Percentiles rank a stretch among this genome's conserved stretches.
Evolutionary conservation across 2,113 vertebrate species (phyloP).

Genomic region (Apodemus sylvaticus): DNA sequence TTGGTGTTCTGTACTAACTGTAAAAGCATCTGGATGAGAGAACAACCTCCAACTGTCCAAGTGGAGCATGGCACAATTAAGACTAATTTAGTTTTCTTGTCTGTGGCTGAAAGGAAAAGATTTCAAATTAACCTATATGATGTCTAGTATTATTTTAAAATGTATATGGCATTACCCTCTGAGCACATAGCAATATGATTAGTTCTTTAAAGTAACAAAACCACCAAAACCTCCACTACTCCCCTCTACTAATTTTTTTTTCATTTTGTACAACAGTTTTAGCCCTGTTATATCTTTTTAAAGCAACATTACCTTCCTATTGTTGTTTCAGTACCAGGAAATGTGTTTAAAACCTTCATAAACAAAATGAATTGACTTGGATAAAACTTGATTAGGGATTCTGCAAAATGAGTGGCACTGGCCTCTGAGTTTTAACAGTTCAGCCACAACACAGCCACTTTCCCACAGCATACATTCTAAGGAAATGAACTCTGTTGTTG

Average conservation of each 20-base stretch:
- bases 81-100: conserved; percentile 74
- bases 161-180: conserved; percentile 33
- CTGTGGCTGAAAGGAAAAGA: conserved; percentile 35
- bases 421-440: background rate
- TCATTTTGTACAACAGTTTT: conserved; percentile 9
- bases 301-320: background rate
- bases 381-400: background rate
- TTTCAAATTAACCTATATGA: conserved; percentile 72
- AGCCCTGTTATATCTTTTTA: conserved; percentile 45
- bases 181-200: background rate
- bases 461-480: background rate
- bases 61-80: conserved; percentile 70
- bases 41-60: conserved; percentile 51
- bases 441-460: background rate
- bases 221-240: background rate
- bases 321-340: background rate
- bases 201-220: conserved; percentile 55
- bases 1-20: background rate
- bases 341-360: background rate
- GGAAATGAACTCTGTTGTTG: background rate
- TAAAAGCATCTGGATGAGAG: conserved; percentile 49
- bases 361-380: background rate
- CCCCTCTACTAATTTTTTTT: conserved; percentile 28
- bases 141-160: conserved; percentile 65
- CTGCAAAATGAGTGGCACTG: background rate